Evolutionary conservation across 2,113 vertebrate genomes (phyloP), one percentile per base, ranked within the genome.

Genomic region (Sander vitreus): DNA sequence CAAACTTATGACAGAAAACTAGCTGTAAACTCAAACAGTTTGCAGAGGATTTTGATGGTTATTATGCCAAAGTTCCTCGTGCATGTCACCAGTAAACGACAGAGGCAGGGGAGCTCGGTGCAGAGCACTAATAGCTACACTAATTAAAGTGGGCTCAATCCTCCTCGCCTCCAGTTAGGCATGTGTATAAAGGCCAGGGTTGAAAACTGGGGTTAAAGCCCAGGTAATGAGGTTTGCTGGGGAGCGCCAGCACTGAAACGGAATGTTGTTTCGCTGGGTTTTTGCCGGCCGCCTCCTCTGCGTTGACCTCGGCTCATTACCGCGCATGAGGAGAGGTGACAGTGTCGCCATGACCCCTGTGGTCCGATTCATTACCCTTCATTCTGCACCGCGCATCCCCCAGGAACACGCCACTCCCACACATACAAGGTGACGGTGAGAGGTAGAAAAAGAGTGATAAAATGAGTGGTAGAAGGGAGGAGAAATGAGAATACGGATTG

Each of bases 311-410:
- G 25, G 71, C 85, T 91, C 85, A 86, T 92, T 93, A 91, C 60
- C 4, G 73, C 16, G 19, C n/a, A 58, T 11, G 68, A 75, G 81
- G 67, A 73, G 55, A 76, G 81, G 85, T 80, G 88, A 84, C 63
- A 14, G 73, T 71, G 85, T 65, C 15, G 14, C 55, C 1, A 21
- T 73, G 86, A 89, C 90, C 90, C 71, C 58, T 1, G 53, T 30
- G 77, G 82, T 86, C 85, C 47, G 6, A 82, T 85, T 93, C 89
- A 93, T 93, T 92, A 92, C 81, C 81, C 73, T 80, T 79, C 79
- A 82, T 86, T 66, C 72, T 60, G 66, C 76, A 63, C 33, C 65
- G 19, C 12, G 14, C 66, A 77, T 83, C 76, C 85, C 69, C 30
- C 25, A 12, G 76, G 72, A 84, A 65, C 59, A 16, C 23, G 23